Conservation (phyloP, 2,888 invertebrate species). For the Mactromeris polynyma region DNA sequence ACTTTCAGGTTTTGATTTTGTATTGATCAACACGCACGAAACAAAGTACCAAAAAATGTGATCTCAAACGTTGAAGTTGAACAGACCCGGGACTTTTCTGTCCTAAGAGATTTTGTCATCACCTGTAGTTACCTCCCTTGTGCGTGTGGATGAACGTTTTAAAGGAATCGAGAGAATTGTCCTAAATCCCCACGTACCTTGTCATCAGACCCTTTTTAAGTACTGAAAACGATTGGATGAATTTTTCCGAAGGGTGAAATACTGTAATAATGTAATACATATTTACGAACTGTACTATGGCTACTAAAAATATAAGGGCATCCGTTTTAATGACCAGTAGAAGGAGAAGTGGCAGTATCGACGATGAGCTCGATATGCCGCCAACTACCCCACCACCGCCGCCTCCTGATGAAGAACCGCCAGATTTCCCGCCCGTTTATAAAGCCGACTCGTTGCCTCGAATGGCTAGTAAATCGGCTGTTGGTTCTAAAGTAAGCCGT, state of each 20-base stretch:
- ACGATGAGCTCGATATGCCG: conserved; percentile 53
- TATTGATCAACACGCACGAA: background rate
- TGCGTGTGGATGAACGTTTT: background rate
- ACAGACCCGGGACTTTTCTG: conserved; percentile 12
- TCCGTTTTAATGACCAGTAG: conserved; percentile 75
- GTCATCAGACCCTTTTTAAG: background rate
- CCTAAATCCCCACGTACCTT: no score
- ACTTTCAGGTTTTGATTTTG: background rate
- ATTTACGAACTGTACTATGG: background rate
- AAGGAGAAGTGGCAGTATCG: conserved; percentile 76
- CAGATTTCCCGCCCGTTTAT: conserved; percentile 58
- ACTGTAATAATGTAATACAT: background rate
- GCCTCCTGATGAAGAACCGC: conserved; percentile 44
- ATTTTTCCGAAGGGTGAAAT: background rate
- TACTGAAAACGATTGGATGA: background rate
- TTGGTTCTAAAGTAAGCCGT: conserved; percentile 80
- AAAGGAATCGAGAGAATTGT: background rate
- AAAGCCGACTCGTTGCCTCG: conserved; percentile 52
- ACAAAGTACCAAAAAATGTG: background rate
- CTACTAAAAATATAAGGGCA: conserved; percentile 53
- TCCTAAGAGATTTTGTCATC: conserved; percentile 5
- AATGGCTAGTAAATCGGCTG: conserved; percentile 9
- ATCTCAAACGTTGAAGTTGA: background rate
- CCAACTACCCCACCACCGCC: conserved; percentile 55
- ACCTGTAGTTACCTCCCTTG: background rate